phyloP scores from a whole-genome alignment of 2,888 invertebrate genomes.

The Quadriops clusia region DNA sequence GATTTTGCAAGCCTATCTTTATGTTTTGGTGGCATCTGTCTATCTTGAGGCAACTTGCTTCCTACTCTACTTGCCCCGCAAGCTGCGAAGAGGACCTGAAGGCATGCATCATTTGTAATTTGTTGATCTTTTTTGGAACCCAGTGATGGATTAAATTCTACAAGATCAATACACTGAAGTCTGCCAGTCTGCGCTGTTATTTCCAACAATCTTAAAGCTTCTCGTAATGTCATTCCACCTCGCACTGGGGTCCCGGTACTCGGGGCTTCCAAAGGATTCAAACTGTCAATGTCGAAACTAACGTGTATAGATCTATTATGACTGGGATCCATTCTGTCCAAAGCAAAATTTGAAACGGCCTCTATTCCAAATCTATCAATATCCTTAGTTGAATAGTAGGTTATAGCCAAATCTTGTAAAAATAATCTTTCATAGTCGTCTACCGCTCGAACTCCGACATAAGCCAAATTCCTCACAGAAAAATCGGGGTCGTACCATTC shows the following conservation, averaged over 20 bases:
- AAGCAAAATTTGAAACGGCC: conserved; percentile 58
- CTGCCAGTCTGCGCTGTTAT: conserved; percentile 59
- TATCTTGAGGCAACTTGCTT: too few species aligned
- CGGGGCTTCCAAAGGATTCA: conserved; percentile 76
- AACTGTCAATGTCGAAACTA: conserved; percentile 83
- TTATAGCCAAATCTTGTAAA: conserved; percentile 70
- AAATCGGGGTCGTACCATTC: conserved; percentile 63
- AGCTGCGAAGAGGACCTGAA: conserved; percentile 65
- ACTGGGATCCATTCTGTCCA: conserved; percentile 60
- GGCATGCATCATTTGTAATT: conserved; percentile 62
- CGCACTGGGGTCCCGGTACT: conserved; percentile 81
- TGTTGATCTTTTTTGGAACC: conserved; percentile 56
- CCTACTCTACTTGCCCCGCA: too few species aligned
- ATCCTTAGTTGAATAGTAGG: conserved; percentile 76
- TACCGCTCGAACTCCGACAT: conserved; percentile 73
- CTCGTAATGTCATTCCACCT: conserved; percentile 73
- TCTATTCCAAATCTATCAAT: conserved; percentile 68
- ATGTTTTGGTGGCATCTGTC: too few species aligned
- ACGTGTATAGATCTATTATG: conserved; percentile 66
- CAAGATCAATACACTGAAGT: conserved; percentile 72
- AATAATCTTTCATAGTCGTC: conserved; percentile 72
- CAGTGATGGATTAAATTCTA: conserved; percentile 81
- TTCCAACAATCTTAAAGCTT: conserved; percentile 72
- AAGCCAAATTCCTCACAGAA: conserved; percentile 55
- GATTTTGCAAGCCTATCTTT: too few species aligned